Conservation (phyloP, 1,140 invertebrate species). For the Coenobita brevimanus region DNA sequence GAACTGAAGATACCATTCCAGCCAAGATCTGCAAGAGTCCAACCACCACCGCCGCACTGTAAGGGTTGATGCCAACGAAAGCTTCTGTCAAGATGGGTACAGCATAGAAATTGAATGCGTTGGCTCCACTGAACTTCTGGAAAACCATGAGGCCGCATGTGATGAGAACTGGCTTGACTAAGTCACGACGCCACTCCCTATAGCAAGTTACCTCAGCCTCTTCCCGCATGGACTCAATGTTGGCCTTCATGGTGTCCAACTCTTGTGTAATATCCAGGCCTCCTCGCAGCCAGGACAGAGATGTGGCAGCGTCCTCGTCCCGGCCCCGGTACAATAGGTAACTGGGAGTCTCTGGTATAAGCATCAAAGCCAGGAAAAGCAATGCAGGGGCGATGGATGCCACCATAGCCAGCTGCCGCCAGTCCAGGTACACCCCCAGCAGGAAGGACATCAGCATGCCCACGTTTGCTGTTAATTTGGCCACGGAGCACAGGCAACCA, state of each 20-base stretch:
- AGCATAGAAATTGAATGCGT: conserved; percentile 88
- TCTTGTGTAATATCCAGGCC: conserved; percentile 83
- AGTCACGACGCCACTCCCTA: conserved; percentile 71
- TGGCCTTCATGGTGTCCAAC: conserved; percentile 79
- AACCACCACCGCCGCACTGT: conserved; percentile 85
- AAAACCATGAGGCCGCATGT: conserved; percentile 90
- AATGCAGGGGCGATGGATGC: conserved; percentile 81
- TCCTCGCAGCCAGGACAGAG: conserved; percentile 84
- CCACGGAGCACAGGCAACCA: conserved; percentile 87
- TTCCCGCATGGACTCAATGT: conserved; percentile 76
- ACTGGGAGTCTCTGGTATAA: conserved; percentile 88
- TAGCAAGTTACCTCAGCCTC: conserved; percentile 68
- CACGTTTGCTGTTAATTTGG: conserved; percentile 87
- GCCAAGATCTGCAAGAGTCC: conserved; percentile 86
- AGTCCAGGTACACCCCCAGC: conserved; percentile 85
- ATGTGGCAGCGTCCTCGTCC: conserved; percentile 84
- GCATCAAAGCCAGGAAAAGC: conserved; percentile 72
- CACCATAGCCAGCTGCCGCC: conserved; percentile 85
- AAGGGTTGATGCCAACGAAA: conserved; percentile 84
- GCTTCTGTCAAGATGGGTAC: conserved; percentile 85
- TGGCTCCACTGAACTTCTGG: conserved; percentile 86
- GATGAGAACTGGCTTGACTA: conserved; percentile 81
- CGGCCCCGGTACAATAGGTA: conserved; percentile 83
- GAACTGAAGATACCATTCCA: conserved; percentile 83
- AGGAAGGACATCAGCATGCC: conserved; percentile 88